Evolutionary conservation across 37 sponge, comb jelly and placozoan species (phyloP).

Genomic region (Aphrocallistes beatrix): DNA sequence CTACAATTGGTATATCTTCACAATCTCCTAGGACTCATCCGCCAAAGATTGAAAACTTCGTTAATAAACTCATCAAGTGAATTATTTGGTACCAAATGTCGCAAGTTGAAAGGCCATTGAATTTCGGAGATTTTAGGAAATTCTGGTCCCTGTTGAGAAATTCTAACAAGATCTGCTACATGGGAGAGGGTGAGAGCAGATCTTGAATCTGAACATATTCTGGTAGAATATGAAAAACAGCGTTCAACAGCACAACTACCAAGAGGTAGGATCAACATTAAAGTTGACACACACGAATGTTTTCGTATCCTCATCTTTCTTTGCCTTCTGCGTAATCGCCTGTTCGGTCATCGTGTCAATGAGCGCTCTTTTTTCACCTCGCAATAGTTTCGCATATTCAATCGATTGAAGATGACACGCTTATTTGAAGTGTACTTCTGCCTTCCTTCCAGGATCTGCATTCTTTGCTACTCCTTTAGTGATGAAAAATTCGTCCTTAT

Average conservation of each 20-base stretch:
- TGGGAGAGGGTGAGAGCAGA: not conserved
- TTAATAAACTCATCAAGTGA: not conserved
- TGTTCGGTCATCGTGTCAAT: not conserved
- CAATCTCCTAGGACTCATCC: not conserved
- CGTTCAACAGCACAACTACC: not conserved
- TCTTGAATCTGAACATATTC: not conserved
- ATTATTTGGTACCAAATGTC: not conserved
- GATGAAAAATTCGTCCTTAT: not conserved
- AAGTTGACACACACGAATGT: not conserved
- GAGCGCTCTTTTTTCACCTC: not conserved
- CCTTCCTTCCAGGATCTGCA: not conserved
- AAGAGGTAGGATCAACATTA: conserved; percentile 9
- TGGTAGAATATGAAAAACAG: not conserved
- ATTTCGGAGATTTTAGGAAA: not conserved
- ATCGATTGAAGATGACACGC: not conserved
- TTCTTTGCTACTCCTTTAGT: not conserved
- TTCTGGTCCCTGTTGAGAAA: not conserved
- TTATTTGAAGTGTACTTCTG: not conserved
- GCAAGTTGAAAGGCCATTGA: no score
- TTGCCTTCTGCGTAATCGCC: not conserved
- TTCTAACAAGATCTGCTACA: conserved; percentile 13
- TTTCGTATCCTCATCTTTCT: not conserved
- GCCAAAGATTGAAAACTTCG: not conserved
- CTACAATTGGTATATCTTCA: not conserved
- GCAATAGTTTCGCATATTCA: not conserved